A percentile compares a stretch with the other conserved stretches of the same genome.
These are phyloP conservation scores for Tetrapedia diversipes DNA, from an alignment of 2,888 invertebrate genomes.

Conservation along the genomic window DNA sequence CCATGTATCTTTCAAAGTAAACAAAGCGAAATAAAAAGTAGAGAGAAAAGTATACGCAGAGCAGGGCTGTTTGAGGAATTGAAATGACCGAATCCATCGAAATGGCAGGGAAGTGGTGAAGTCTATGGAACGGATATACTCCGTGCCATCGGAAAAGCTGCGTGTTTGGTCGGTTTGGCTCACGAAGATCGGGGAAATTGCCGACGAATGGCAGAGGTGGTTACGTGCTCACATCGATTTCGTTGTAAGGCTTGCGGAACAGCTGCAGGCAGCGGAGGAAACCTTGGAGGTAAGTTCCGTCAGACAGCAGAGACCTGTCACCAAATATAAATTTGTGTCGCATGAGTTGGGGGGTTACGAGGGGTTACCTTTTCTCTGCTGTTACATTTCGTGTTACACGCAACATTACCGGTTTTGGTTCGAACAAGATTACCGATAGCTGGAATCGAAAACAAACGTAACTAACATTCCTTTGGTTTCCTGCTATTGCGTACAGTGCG, in stretches of 20 bases:
- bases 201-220: conserved; percentile 75
- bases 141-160: conserved; percentile 73
- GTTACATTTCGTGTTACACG: too few species aligned
- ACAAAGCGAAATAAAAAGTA: too few species aligned
- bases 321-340: too few species aligned
- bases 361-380: too few species aligned
- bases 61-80: too few species aligned
- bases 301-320: not conserved
- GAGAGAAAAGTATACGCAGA: too few species aligned
- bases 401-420: too few species aligned
- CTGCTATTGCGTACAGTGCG: too few species aligned
- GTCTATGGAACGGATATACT: conserved; percentile 68
- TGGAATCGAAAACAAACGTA: not conserved
- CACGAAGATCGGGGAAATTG: conserved; percentile 70
- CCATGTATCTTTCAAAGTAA: not conserved
- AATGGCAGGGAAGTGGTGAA: conserved; percentile 44
- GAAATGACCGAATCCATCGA: conserved; percentile 8
- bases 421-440: too few species aligned
- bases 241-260: conserved; percentile 62
- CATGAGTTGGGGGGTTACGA: too few species aligned
- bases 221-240: conserved; percentile 72
- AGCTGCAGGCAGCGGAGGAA: conserved; percentile 55
- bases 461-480: too few species aligned
- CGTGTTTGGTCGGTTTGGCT: conserved; percentile 77
- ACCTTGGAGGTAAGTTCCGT: conserved; percentile 34